These are phyloP conservation scores for Catamblyrhynchus diadema DNA, from an alignment of 2,797 vertebrate genomes.

Conservation along the genomic window DNA sequence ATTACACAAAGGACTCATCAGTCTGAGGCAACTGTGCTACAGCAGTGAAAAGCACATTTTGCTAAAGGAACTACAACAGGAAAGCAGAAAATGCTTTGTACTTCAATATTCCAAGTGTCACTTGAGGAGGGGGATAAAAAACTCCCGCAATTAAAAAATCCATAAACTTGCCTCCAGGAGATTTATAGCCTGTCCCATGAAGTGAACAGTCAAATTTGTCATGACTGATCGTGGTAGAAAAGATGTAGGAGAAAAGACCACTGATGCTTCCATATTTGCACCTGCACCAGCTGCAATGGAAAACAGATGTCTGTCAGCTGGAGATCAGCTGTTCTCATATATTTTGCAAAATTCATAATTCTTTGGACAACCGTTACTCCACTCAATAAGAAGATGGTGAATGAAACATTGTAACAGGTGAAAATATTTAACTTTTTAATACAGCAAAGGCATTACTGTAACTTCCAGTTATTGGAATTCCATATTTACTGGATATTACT, in stretches of 20 bases:
- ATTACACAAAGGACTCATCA: background rate
- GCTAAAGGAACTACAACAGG: background rate
- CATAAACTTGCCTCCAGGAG: conserved; percentile 81
- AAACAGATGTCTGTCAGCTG: background rate
- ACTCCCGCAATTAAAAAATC: background rate
- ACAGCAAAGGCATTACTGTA: background rate
- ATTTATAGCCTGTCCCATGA: conserved; percentile 82
- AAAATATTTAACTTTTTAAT: background rate
- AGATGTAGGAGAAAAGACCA: conserved; percentile 86
- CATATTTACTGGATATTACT: background rate
- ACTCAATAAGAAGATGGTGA: background rate
- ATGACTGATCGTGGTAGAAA: conserved; percentile 82
- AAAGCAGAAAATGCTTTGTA: background rate
- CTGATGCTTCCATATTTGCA: conserved; percentile 81
- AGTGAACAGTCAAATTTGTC: conserved; percentile 80
- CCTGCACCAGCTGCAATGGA: conserved; percentile 73
- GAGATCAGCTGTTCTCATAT: background rate
- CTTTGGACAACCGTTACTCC: background rate
- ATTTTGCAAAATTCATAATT: background rate
- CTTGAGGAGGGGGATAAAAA: background rate
- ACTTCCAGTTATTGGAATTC: background rate
- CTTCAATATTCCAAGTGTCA: background rate
- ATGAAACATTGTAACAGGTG: background rate
- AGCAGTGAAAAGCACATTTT: background rate
- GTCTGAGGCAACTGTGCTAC: background rate